phyloP scores from a whole-genome alignment of 2,797 vertebrate species.

The Characodon lateralis region DNA sequence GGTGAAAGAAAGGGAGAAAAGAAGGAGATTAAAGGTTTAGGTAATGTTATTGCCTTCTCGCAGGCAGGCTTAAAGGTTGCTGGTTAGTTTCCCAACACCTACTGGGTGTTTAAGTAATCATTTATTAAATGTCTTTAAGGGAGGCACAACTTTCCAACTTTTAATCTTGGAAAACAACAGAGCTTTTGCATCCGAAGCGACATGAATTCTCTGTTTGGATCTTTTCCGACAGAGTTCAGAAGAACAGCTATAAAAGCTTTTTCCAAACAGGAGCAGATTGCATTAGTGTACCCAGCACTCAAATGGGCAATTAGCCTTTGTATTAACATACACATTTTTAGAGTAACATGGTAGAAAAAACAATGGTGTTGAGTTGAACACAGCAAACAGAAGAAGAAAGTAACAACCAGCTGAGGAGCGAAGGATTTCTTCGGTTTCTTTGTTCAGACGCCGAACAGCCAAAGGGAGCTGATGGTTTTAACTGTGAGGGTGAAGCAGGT shows the following conservation, averaged over 20 bases:
- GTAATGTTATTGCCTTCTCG: conserved; percentile 24
- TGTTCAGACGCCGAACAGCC: conserved; percentile 44
- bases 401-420: conserved; percentile 20
- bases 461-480: conserved; percentile 41
- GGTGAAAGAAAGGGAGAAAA: conserved; percentile 23
- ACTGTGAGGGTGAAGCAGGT: conserved; percentile 60
- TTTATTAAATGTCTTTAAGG: conserved; percentile 53
- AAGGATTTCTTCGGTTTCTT: conserved; percentile 26
- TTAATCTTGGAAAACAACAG: neutral
- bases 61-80: conserved; percentile 60
- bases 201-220: neutral
- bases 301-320: conserved; percentile 18
- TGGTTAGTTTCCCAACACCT: conserved; percentile 50
- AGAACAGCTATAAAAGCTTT: conserved; percentile 18
- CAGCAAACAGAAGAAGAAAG: conserved; percentile 30
- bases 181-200: neutral
- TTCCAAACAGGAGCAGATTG: conserved; percentile 11
- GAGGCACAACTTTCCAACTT: conserved; percentile 32
- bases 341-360: neutral
- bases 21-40: conserved; percentile 69
- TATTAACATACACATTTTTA: conserved; percentile 21
- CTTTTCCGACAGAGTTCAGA: neutral
- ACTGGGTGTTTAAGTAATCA: conserved; percentile 3
- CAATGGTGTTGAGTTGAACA: conserved; percentile 15
- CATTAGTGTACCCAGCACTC: conserved; percentile 21